A percentile compares a stretch with the other conserved stretches of the same genome.
Evolutionary conservation across 2,113 vertebrate genomes (phyloP).

Genomic region (Paraplagusia blochii): DNA sequence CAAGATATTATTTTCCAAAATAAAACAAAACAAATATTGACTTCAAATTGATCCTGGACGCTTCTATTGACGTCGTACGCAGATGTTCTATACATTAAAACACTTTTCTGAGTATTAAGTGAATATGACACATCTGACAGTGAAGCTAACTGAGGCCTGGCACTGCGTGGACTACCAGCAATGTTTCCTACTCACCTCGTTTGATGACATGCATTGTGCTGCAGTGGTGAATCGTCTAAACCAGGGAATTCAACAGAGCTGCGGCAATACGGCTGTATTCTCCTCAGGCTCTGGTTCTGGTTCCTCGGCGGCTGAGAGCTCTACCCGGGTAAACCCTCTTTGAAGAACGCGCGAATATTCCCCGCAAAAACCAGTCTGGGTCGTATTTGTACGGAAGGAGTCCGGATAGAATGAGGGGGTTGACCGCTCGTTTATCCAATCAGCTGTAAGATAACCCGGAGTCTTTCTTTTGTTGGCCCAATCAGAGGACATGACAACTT

Average conservation of each 20-base stretch:
- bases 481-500: not conserved
- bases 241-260: constrained; percentile 5
- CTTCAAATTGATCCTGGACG: not conserved
- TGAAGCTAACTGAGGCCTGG: constrained; percentile 10
- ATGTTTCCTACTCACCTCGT: constrained; percentile 76
- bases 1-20: no score
- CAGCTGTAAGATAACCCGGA: not conserved
- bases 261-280: not conserved
- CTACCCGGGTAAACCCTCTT: fast-evolving
- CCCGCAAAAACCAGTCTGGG: constrained; percentile 20
- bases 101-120: not conserved
- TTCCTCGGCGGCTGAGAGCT: no score
- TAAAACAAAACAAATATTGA: not conserved
- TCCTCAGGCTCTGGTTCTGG: not conserved
- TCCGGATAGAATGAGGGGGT: fast-evolving
- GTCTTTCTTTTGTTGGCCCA: not conserved
- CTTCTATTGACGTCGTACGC: fast-evolving
- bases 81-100: no score
- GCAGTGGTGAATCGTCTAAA: not conserved
- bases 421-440: constrained; percentile 20
- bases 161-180: no score
- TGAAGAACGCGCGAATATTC: constrained; percentile 12
- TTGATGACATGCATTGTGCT: constrained; percentile 88
- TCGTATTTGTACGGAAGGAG: constrained; percentile 24
- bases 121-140: not conserved